Evolutionary conservation across 2,888 invertebrate genomes (phyloP).

Genomic region (Drosophila nigricruria): DNA sequence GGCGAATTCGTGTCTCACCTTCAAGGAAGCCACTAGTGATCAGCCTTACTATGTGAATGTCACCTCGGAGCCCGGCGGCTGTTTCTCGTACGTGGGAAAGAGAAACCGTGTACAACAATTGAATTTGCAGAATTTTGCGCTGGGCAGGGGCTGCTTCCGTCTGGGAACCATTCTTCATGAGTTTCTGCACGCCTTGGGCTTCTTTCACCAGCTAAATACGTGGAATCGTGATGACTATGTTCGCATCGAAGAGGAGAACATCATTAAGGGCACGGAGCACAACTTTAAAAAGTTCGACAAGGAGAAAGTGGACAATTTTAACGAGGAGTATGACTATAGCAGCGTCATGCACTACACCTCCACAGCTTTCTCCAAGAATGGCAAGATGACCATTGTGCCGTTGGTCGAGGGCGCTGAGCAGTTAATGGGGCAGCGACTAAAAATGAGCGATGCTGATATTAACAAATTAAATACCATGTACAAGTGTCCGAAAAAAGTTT

Average conservation of each 20-base stretch:
- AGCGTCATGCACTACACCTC: conserved; percentile 93
- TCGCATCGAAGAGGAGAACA: conserved; percentile 85
- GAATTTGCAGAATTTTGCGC: conserved; percentile 73
- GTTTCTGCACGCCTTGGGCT: conserved; percentile 91
- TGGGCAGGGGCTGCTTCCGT: conserved; percentile 82
- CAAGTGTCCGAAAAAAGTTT: conserved; percentile 48
- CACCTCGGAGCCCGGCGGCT: conserved; percentile 86
- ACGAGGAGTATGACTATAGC: conserved; percentile 90
- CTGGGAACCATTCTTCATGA: conserved; percentile 90
- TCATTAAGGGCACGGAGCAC: conserved; percentile 86
- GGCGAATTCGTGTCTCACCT: conserved; percentile 90
- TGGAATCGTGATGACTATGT: conserved; percentile 90
- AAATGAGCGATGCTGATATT: conserved; percentile 79
- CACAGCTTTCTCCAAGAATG: conserved; percentile 90
- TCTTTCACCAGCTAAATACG: conserved; percentile 92
- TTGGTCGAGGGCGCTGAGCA: conserved; percentile 58
- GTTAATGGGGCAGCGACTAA: conserved; percentile 66
- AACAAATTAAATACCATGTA: conserved; percentile 82
- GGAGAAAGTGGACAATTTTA: conserved; percentile 87
- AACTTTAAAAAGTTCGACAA: conserved; percentile 90
- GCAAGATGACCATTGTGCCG: conserved; percentile 89
- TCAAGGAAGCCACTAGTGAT: conserved; percentile 87
- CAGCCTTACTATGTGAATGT: conserved; percentile 73
- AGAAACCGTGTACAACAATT: conserved; percentile 85
- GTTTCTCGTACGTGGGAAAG: conserved; percentile 91